Evolutionary conservation across 1,140 invertebrate genomes (phyloP), one percentile per base, ranked within the genome.

Genomic region (Microplitis demolitor): DNA sequence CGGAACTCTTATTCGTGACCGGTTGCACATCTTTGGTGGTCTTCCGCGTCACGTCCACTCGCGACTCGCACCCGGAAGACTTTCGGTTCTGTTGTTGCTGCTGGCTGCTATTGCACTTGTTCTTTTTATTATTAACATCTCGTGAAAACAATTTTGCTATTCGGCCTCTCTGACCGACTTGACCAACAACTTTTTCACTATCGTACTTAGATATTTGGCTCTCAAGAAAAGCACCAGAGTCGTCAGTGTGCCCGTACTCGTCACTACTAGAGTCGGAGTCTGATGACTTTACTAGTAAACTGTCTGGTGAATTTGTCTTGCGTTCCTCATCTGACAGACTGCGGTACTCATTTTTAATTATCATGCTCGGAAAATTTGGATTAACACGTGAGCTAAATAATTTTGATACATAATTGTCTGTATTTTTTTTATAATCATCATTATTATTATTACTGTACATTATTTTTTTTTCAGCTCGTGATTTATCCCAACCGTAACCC

Each of bases 281-380:
- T 2, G 84, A 87, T 0, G 86, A 87, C 35, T 85, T 85, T 0
- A 87, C 80, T 31, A 87, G 63, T 4, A 86, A 74, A 66, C 86
- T 87, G 37, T 87, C 87, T 0, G 85, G 87, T 1, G 86, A 87
- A 51, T 87, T 86, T 0, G 85, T 86, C 56, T 87, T 86, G 2
- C 85, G 77, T 8, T 86, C 86, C 16, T 87, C 86, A 34, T 88
- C 86, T 0, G 85, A 86, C 11, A 85, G 58, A 50, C 67, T 80
- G 80, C 45, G 66, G 35, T 74, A 74, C 31, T 75, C 71, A 31
- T 33, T 73, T 53, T 68, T 71, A 3, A 66, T 72, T 45, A 14
- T 80, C 73, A 54, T 78, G 68, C 51, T 69, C 51, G 71, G 68
- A 62, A 73, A 73, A 62, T 75, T 69, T 45, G 71, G 67, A 9